Conservation (phyloP, 2,888 invertebrate species). For the Stegophylla sp. region DNA sequence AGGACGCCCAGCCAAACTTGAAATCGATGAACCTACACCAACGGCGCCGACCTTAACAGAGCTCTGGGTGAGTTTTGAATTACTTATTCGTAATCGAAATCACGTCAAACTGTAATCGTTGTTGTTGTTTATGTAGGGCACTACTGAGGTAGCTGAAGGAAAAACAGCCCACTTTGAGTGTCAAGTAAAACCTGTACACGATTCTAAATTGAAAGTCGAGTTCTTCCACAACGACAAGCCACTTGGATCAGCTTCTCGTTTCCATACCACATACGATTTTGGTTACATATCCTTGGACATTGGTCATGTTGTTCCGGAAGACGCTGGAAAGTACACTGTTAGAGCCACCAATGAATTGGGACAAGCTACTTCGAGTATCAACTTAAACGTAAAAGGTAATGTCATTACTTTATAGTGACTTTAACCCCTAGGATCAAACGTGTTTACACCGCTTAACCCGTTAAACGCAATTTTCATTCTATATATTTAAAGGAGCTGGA, state of each 20-base stretch:
- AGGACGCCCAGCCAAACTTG: slow-evolving; percentile 78
- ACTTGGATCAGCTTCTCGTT: slow-evolving; percentile 85
- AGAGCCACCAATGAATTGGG: slow-evolving; percentile 91
- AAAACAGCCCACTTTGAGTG: slow-evolving; percentile 96
- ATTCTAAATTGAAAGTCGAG: slow-evolving; percentile 86
- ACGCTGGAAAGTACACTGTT: slow-evolving; percentile 93
- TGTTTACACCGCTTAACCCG: too few relatives aligned
- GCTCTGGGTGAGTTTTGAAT: slow-evolving; percentile 66
- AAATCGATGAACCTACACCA: slow-evolving; percentile 81
- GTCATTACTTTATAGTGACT: not conserved
- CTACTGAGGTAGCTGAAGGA: slow-evolving; percentile 87
- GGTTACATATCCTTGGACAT: slow-evolving; percentile 97
- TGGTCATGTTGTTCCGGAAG: slow-evolving; percentile 90
- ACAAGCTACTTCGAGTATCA: slow-evolving; percentile 83
- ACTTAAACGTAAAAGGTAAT: slow-evolving; percentile 73
- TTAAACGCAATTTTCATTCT: slow-evolving; percentile 7
- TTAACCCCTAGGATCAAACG: too few relatives aligned
- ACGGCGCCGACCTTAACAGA: slow-evolving; percentile 86
- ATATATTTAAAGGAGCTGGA: slow-evolving; percentile 71
- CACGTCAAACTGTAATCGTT: not conserved
- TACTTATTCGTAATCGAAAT: not conserved
- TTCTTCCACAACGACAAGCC: slow-evolving; percentile 93
- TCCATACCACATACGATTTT: slow-evolving; percentile 96
- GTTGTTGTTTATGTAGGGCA: slow-evolving; percentile 69
- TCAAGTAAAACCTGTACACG: slow-evolving; percentile 88